Evolutionary conservation across 2,113 vertebrate genomes (phyloP).

Genomic region (Peromyscus californicus): DNA sequence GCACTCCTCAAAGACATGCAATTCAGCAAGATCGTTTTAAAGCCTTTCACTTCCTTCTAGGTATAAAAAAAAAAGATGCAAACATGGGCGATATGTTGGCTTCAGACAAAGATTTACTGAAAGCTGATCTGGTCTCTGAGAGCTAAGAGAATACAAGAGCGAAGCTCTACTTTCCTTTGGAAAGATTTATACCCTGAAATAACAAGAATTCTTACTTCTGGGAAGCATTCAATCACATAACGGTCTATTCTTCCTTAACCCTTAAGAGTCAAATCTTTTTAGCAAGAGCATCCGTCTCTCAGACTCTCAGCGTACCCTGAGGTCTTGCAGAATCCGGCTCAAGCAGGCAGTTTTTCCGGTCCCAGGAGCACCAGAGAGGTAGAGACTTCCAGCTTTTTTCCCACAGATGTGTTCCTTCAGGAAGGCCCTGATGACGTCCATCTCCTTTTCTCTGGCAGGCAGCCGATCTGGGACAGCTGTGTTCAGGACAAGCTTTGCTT

Average conservation of each 20-base stretch:
- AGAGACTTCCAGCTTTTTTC: constrained; percentile 92
- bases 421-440: constrained; percentile 88
- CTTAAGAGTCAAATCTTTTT: constrained; percentile 15
- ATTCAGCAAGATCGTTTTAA: constrained; percentile 92
- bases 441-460: constrained; percentile 91
- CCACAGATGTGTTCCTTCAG: constrained; percentile 88
- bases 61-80: constrained; percentile 57
- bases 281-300: constrained; percentile 38
- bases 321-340: constrained; percentile 92
- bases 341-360: constrained; percentile 97
- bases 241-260: not conserved
- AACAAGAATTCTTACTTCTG: not conserved
- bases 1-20: constrained; percentile 95
- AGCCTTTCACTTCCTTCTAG: constrained; percentile 88
- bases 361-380: constrained; percentile 96
- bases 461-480: constrained; percentile 92
- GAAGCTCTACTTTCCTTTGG: not conserved
- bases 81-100: constrained; percentile 29
- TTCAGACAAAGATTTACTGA: constrained; percentile 11
- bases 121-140: not conserved
- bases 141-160: not conserved
- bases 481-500: constrained; percentile 93
- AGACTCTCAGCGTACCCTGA: constrained; percentile 87
- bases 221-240: not conserved
- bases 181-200: not conserved